Base-by-base conservation (phyloP, 2,113 vertebrate species). In the Chaenogobius annularis region DNA sequence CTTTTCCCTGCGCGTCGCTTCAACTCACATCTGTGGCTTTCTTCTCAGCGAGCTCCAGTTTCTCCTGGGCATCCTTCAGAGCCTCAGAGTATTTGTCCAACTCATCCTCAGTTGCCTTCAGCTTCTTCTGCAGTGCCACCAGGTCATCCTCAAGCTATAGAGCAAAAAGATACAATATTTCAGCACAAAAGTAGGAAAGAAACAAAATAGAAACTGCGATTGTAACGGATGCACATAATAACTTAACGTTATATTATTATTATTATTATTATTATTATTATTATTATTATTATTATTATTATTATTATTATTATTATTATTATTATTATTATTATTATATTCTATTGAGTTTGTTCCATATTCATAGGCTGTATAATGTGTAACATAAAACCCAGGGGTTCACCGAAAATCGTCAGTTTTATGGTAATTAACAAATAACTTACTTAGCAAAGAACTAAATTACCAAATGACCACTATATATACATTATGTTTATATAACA, bases 51-150 rank as follows among this genome's bases (percentile, higher is more conserved):
- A 98, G 88, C 89, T 99, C 98, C 94, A 99, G 92, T 93, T 98
- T 99, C 94, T 99, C 98, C 93, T 99, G 98, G 83, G 98, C 98
- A 92, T 99, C 98, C 94, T 99, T 99, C 87, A 99, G 93, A 79
- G 97, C 96, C 90, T 98, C 97, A 7, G 96, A 98, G 91, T 99
- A 99, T 89, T 99, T 99, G 93, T 98, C 96, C 93, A 99, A 92
- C 89, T 99, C 98, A 94, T 99, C 98, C 89, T 99, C 98, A 43
- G 98, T 99, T 87, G 87, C 81, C 88, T 99, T 99, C 90, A 99
- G 93, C 92, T 98, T 99, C 95, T 99, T 99, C 94, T 99, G 96
- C 87, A 98, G 93, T 72, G 95, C 92, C 83, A 96, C 92, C 92
- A 99, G 89, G 93, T 99, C 98, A 85, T 99, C 98, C 79, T 99